Evolutionary conservation across 1,140 invertebrate species (phyloP).

Genomic region (Polypedilum vanderplanki): DNA sequence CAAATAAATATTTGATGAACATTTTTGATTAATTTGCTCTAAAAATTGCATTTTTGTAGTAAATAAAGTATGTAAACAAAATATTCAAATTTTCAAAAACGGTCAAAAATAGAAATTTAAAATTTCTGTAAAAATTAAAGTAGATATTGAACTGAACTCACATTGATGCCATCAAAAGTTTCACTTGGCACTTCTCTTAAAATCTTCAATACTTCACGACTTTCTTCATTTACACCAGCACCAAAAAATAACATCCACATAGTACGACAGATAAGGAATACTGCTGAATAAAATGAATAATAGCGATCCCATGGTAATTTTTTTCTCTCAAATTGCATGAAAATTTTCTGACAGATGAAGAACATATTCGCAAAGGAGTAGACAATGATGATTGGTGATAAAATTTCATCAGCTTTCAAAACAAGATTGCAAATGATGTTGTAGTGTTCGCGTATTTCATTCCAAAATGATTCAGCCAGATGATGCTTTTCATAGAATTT

Average conservation of each 20-base stretch:
- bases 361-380: conserved; percentile 42
- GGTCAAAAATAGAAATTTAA: too few relatives aligned
- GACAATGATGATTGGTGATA: conserved; percentile 41
- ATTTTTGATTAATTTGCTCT: too few relatives aligned
- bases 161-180: background rate
- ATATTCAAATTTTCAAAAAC: too few relatives aligned
- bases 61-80: too few relatives aligned
- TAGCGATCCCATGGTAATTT: conserved; percentile 45
- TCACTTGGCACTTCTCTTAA: conserved; percentile 1
- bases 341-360: conserved; percentile 52
- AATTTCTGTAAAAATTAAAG: too few relatives aligned
- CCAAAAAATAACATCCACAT: background rate
- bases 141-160: background rate
- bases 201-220: background rate
- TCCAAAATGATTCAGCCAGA: conserved; percentile 34
- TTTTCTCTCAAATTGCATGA: conserved; percentile 49
- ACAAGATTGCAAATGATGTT: conserved; percentile 40
- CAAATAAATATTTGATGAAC: too few relatives aligned
- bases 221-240: background rate
- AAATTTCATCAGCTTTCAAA: conserved; percentile 38
- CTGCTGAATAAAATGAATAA: conserved; percentile 56
- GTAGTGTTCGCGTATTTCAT: conserved; percentile 39
- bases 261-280: conserved; percentile 51
- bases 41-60: too few relatives aligned
- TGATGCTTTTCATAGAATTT: conserved; percentile 2